Conservation (phyloP, 1,140 invertebrate species). For the Coelopa frigida region DNA sequence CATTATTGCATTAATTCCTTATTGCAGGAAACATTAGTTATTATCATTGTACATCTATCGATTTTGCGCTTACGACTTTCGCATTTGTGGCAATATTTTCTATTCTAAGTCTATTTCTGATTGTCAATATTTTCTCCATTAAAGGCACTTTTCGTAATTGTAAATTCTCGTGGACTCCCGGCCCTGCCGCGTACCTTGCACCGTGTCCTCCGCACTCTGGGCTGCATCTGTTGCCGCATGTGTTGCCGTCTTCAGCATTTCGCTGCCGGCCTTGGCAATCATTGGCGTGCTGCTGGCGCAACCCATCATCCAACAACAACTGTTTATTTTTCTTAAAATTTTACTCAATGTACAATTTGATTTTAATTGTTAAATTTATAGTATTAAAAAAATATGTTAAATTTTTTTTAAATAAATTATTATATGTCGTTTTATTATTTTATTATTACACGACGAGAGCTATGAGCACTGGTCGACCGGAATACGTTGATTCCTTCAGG, state of each 20-base stretch:
- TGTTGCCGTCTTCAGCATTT: conserved; percentile 40
- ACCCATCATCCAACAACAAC: conserved; percentile 24
- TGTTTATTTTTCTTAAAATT: neutral
- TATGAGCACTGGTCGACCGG: no score
- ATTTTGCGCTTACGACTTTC: no score
- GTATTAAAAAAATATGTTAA: neutral
- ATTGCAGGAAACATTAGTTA: no score
- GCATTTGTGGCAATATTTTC: no score
- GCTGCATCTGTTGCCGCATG: conserved; percentile 34
- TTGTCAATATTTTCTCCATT: no score
- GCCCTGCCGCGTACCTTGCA: conserved; percentile 26
- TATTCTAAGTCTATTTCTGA: no score
- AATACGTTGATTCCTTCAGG: conserved; percentile 9
- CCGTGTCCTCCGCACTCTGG: conserved; percentile 33
- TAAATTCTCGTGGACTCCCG: no score
- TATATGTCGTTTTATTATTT: neutral
- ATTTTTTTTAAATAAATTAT: neutral
- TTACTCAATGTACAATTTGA: conserved; percentile 1
- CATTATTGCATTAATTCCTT: no score
- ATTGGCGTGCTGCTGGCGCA: conserved; percentile 43
- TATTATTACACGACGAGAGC: no score
- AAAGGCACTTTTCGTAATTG: no score
- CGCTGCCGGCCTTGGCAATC: conserved; percentile 39
- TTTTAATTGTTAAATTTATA: neutral
- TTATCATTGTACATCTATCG: no score